Percentiles rank a stretch among this genome's conserved stretches.
Conservation (phyloP, 2,888 invertebrate species). For the Apoda limacodes region DNA sequence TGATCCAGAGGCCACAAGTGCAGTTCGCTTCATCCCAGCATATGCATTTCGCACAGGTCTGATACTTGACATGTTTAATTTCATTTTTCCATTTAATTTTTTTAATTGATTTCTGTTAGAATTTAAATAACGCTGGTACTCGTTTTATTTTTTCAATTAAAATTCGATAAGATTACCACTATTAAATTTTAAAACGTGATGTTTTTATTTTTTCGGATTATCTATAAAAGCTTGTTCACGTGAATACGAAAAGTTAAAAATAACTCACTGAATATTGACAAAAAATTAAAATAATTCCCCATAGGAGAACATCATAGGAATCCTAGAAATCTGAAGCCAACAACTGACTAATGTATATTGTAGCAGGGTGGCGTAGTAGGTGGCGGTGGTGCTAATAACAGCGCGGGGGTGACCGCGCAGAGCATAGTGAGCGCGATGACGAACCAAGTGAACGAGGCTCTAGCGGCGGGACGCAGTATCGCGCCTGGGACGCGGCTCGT, state of each 20-base stretch:
- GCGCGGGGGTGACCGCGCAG: slow-evolving; percentile 33
- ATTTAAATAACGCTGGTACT: background rate
- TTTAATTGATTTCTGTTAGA: background rate
- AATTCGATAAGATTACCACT: too few species aligned
- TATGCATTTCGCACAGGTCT: slow-evolving; percentile 56
- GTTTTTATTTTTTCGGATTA: too few species aligned
- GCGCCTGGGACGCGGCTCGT: slow-evolving; percentile 60
- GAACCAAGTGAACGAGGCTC: slow-evolving; percentile 74
- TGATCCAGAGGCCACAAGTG: slow-evolving; percentile 40
- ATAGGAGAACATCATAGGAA: too few species aligned
- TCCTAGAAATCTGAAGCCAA: too few species aligned
- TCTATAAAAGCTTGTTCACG: too few species aligned
- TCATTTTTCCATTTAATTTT: background rate
- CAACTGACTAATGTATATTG: too few species aligned
- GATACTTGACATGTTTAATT: background rate
- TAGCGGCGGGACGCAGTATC: slow-evolving; percentile 68
- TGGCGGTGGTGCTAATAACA: slow-evolving; percentile 23
- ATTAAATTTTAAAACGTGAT: too few species aligned
- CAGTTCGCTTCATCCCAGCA: slow-evolving; percentile 44
- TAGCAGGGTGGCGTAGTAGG: slow-evolving; percentile 20
- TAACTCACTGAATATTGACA: too few species aligned
- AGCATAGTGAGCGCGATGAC: slow-evolving; percentile 62
- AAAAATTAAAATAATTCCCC: too few species aligned
- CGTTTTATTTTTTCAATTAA: background rate
- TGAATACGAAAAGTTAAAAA: too few species aligned